A percentile compares a stretch with the other conserved stretches of the same genome.
phyloP scores from a whole-genome alignment of 2,797 vertebrate species.

The Sebastes ruberrimus region DNA sequence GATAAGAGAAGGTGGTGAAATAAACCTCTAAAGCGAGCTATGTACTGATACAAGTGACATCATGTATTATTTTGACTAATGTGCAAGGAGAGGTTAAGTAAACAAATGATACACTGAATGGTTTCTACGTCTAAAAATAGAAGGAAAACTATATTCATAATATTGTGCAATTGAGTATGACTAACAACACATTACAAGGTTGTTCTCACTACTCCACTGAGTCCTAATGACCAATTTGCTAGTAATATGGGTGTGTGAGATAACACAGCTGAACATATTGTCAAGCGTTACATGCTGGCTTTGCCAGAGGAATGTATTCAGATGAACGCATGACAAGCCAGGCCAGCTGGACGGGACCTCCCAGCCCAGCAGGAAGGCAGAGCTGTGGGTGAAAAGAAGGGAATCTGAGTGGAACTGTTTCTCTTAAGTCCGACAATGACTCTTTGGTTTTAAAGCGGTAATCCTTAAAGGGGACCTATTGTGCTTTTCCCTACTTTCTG shows the following conservation, averaged over 20 bases:
- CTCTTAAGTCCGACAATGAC: neutral
- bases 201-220: slow-evolving; percentile 25
- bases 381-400: slow-evolving; percentile 14
- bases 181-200: slow-evolving; percentile 45
- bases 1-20: neutral
- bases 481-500: neutral
- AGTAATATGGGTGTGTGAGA: slow-evolving; percentile 33
- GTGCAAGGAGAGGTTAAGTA: slow-evolving; percentile 14
- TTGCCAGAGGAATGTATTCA: slow-evolving; percentile 59
- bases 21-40: neutral
- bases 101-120: neutral
- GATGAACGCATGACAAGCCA: slow-evolving; percentile 49
- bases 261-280: slow-evolving; percentile 48
- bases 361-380: slow-evolving; percentile 3
- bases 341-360: slow-evolving; percentile 53
- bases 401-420: slow-evolving; percentile 24
- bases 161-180: slow-evolving; percentile 29
- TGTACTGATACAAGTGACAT: slow-evolving; percentile 12
- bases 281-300: slow-evolving; percentile 41
- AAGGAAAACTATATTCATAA: neutral
- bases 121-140: slow-evolving; percentile 32
- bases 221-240: slow-evolving; percentile 51
- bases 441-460: neutral
- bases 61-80: slow-evolving; percentile 13
- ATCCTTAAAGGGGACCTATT: neutral